Conservation (phyloP, 2,888 invertebrate species). For the Ornithoptera alexandrae region DNA sequence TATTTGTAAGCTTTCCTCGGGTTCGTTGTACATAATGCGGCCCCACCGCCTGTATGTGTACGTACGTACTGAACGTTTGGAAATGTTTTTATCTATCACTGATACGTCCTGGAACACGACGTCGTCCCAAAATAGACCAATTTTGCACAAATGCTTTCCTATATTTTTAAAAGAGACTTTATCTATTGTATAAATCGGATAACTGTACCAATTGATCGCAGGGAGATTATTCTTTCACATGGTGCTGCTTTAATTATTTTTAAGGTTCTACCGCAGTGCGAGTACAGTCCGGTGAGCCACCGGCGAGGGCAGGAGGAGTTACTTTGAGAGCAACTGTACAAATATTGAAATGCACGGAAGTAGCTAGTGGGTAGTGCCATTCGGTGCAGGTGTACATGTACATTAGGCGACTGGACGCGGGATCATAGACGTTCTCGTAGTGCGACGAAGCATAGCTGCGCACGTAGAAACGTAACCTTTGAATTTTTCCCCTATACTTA, state of each 20-base stretch:
- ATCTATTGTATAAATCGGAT: constrained; percentile 16
- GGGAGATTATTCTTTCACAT: constrained; percentile 32
- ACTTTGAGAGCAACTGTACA: not conserved
- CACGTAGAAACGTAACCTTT: not conserved
- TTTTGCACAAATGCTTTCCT: constrained; percentile 34
- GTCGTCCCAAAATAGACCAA: constrained; percentile 42
- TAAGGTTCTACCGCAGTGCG: constrained; percentile 32
- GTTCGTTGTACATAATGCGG: too few species aligned
- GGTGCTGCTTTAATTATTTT: constrained; percentile 33
- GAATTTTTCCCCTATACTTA: too few species aligned
- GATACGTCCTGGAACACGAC: constrained; percentile 33
- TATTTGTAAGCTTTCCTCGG: too few species aligned
- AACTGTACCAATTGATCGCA: constrained; percentile 30
- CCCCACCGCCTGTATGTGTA: too few species aligned
- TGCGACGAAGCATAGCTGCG: constrained; percentile 20
- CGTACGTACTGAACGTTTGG: not conserved
- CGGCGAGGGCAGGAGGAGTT: too few species aligned
- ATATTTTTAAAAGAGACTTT: constrained; percentile 25
- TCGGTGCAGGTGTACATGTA: constrained; percentile 13
- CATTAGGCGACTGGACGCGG: constrained; percentile 18
- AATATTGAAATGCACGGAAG: not conserved
- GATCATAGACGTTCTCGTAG: constrained; percentile 20
- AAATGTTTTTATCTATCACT: constrained; percentile 28
- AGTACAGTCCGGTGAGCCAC: not conserved
- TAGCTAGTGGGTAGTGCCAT: not conserved